Base-by-base conservation (phyloP, 2,888 invertebrate genomes). In the Branchellion lobata region DNA sequence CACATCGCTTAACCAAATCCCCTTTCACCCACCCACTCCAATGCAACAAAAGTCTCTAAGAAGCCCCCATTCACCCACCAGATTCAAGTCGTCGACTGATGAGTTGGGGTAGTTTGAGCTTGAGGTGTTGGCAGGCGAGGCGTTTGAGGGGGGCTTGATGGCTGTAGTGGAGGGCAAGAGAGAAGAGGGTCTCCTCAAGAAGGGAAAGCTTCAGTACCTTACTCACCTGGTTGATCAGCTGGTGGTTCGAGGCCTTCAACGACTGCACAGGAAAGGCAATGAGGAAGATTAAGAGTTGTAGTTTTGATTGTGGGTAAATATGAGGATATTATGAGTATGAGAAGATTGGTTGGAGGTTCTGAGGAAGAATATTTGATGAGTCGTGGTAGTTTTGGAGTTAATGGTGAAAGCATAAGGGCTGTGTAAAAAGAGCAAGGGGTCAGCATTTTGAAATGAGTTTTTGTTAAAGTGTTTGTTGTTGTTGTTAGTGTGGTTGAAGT, bases 111-210 rank as follows among this genome's bases (percentile, higher is more conserved):
- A 96, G 90, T 87, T 93, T 92, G 87, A 91, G 91, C 86, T 92
- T 92, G 81, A 95, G 90, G 88, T 94, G 93, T 85, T 92, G 92
- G 84, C 91, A 90, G 36, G 95, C 93, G 85, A 92, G 90, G 83
- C 90, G 90, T 82, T 91, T 90, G 80, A 93, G 90, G 85, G 95
- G 95, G 73, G 91, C 86, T 87, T 92, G 92, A 69, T 91, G 90
- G 27, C 95, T 94, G 86, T 93, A 92, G 84, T 92, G 91, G 83
- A 96, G 89, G 81, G 94, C 93, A 85, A 96, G 90, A 80, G 94
- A 93, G 88, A 96, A 92, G 76, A 93, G 92, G 85, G 95, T 93
- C 90, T 96, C 96, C 89, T 95, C 94, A 72, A 95, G 92, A 84
- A 93, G 91, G 81, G 92, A 92, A 85, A 96, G 91, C 87, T 93